A percentile compares a stretch with the other conserved stretches of the same genome.
Evolutionary conservation across 2,113 vertebrate genomes (phyloP).

Genomic region (Sapajus apella): DNA sequence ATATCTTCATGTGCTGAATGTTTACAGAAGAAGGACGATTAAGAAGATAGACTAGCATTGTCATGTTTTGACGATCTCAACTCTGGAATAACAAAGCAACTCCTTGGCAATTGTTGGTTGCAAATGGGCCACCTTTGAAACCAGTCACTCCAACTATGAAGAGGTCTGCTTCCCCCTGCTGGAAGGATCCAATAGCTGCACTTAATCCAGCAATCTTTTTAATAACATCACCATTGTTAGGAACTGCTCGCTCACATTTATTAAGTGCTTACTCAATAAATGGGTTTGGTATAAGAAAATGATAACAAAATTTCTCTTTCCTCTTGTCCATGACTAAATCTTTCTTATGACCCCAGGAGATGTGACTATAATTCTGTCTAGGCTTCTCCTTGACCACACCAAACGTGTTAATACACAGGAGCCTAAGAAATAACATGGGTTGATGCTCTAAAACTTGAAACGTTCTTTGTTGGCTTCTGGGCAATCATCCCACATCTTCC

Average conservation of each 20-base stretch:
- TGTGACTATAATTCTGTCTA: neutral
- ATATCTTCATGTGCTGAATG: neutral
- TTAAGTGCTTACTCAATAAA: neutral
- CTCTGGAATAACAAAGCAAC: neutral
- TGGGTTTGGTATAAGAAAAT: neutral
- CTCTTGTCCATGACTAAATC: neutral
- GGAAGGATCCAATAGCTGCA: constrained; percentile 35
- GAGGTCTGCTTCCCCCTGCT: constrained; percentile 70
- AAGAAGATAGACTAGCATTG: neutral
- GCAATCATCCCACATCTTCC: neutral
- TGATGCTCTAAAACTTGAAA: neutral
- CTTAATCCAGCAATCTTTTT: neutral
- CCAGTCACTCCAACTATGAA: neutral
- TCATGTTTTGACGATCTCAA: neutral
- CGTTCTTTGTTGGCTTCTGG: neutral
- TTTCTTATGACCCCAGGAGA: neutral
- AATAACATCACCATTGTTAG: neutral
- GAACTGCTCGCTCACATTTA: neutral
- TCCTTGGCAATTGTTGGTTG: neutral
- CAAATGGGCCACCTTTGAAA: neutral
- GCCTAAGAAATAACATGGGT: neutral
- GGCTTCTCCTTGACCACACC: neutral
- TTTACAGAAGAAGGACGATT: neutral
- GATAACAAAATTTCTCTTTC: neutral
- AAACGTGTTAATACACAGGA: neutral